Evolutionary conservation across 2,113 vertebrate genomes (phyloP).

Genomic region (Ailurus styani): DNA sequence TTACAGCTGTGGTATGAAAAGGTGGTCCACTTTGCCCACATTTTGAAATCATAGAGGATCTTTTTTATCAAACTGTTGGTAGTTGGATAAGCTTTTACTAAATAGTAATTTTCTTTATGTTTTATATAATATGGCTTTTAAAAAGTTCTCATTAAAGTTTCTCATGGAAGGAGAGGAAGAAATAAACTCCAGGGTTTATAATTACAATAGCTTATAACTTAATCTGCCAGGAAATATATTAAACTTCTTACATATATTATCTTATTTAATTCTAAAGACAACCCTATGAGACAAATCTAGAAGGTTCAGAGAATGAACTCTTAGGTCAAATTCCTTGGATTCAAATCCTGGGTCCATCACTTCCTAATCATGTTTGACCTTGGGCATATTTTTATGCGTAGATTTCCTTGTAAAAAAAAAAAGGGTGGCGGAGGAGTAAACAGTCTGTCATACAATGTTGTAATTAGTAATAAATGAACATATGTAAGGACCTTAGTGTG

Average conservation of each 20-base stretch:
- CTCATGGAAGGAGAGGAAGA: background rate
- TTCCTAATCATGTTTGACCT: background rate
- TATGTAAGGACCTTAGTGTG: background rate
- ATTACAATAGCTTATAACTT: background rate
- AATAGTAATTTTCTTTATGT: background rate
- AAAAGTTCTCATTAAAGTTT: background rate
- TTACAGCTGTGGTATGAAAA: background rate
- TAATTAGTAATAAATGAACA: background rate
- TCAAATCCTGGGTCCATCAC: background rate
- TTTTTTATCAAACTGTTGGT: background rate
- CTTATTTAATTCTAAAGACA: background rate
- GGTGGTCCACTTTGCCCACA: background rate
- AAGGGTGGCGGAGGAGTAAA: background rate
- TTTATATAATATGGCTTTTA: constrained; percentile 10
- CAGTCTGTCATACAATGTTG: background rate
- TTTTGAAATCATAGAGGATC: constrained; percentile 3
- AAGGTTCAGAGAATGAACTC: background rate
- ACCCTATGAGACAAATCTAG: background rate
- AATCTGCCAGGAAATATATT: background rate
- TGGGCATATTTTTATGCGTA: background rate
- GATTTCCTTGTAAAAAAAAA: background rate
- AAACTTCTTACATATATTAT: background rate
- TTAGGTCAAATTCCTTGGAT: background rate
- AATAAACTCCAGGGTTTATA: background rate
- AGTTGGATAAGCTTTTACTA: constrained; percentile 9